Percentiles rank a stretch among this genome's conserved stretches.
phyloP scores from a whole-genome alignment of 2,888 invertebrate genomes.

The Callyntrura guangdongensis region DNA sequence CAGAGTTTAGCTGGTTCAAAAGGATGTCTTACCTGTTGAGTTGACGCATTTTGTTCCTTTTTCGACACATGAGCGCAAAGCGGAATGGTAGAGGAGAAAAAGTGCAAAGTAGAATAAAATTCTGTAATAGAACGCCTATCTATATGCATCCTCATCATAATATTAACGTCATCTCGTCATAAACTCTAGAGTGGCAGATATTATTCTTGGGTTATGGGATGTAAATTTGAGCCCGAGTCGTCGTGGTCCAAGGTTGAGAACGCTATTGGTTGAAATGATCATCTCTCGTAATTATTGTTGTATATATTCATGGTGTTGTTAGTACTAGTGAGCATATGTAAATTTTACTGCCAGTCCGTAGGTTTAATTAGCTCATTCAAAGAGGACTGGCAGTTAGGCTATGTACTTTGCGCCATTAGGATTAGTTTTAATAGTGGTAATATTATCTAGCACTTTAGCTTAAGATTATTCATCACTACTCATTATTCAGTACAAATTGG shows the following conservation, averaged over 20 bases:
- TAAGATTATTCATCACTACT: slow-evolving; percentile 71
- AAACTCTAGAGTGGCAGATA: slow-evolving; percentile 55
- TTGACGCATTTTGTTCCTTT: slow-evolving; percentile 63
- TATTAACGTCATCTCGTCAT: slow-evolving; percentile 60
- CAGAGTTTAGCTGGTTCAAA: slow-evolving; percentile 11
- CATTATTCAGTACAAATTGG: slow-evolving; percentile 75
- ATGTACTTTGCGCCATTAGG: slow-evolving; percentile 65
- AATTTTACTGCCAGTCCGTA: slow-evolving; percentile 80
- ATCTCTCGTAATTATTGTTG: slow-evolving; percentile 67
- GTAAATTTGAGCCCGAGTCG: slow-evolving; percentile 75
- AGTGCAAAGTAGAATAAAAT: slow-evolving; percentile 60
- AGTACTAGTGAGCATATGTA: slow-evolving; percentile 69
- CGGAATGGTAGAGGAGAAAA: slow-evolving; percentile 12
- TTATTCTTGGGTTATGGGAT: slow-evolving; percentile 68
- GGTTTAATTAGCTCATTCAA: slow-evolving; percentile 79
- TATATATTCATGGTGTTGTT: slow-evolving; percentile 74
- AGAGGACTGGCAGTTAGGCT: slow-evolving; percentile 75
- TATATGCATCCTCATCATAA: slow-evolving; percentile 21
- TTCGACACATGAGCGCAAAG: slow-evolving; percentile 1
- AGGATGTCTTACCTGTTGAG: slow-evolving; percentile 78
- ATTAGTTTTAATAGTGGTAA: slow-evolving; percentile 58
- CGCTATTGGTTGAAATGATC: slow-evolving; percentile 69
- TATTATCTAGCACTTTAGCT: slow-evolving; percentile 57
- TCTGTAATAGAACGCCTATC: slow-evolving; percentile 10
- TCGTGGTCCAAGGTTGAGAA: slow-evolving; percentile 76